Evolutionary conservation across 2,888 invertebrate species (phyloP).

Genomic region (Callinectes sapidus): DNA sequence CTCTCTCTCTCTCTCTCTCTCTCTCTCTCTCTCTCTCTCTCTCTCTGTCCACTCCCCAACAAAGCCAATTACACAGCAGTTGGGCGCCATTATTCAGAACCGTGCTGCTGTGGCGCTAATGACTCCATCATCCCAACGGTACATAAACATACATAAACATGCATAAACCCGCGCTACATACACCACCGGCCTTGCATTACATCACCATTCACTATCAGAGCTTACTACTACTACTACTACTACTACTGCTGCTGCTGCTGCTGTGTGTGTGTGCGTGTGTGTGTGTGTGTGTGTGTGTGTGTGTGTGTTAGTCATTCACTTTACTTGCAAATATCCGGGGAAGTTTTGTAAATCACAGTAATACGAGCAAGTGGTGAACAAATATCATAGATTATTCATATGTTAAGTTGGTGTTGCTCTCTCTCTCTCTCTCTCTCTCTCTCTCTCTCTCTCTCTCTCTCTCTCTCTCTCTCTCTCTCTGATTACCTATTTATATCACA

Average conservation of each 20-base stretch:
- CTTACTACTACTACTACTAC: neutral
- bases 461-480: no score
- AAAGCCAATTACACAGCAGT: neutral
- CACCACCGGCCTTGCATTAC: neutral
- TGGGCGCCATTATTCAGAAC: conserved; percentile 1
- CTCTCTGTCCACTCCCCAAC: neutral
- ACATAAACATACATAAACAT: neutral
- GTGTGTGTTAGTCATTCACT: neutral
- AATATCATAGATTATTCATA: neutral
- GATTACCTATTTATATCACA: no score
- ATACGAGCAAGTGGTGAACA: neutral
- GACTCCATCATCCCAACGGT: neutral
- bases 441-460: no score
- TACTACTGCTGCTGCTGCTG: no score
- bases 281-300: no score
- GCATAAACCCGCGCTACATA: neutral
- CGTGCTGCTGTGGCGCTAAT: neutral
- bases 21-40: neutral
- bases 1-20: no score
- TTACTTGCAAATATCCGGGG: neutral
- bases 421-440: no score
- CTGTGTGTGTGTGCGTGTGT: no score
- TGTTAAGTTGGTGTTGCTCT: no score
- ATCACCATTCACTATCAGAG: neutral
- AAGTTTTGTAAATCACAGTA: neutral